These are phyloP conservation scores for Alectoris magna DNA, from an alignment of 2,797 vertebrate genomes.

Conservation along the genomic window DNA sequence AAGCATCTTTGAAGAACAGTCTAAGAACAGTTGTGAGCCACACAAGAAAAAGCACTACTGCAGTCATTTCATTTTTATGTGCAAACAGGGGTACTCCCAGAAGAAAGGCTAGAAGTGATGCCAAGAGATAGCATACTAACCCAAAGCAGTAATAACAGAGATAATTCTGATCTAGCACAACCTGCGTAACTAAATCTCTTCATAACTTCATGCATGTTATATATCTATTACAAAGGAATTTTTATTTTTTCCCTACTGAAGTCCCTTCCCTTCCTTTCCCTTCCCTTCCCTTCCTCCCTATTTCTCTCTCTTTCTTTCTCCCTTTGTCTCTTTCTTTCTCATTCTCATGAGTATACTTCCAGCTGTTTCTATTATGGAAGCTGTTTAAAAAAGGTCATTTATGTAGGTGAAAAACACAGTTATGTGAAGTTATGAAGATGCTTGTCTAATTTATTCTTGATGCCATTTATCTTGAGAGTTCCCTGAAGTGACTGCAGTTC, in stretches of 20 bases:
- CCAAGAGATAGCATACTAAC: not conserved
- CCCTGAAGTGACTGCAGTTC: conserved; percentile 25
- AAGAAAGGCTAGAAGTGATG: conserved; percentile 3
- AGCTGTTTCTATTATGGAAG: not conserved
- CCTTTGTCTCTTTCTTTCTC: not conserved
- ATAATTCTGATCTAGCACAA: not conserved
- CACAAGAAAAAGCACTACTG: not conserved
- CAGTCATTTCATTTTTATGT: not conserved
- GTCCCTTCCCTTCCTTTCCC: not conserved
- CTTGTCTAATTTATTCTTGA: not conserved
- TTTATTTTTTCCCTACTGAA: not conserved
- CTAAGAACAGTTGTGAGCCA: not conserved
- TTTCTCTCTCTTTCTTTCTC: no score
- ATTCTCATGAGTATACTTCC: not conserved
- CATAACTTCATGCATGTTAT: not conserved
- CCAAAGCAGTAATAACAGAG: not conserved
- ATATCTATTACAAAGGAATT: not conserved
- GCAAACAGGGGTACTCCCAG: not conserved
- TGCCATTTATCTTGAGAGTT: not conserved
- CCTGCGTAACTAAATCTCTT: not conserved
- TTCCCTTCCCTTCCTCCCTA: no score
- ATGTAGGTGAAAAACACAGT: not conserved
- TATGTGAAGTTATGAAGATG: not conserved
- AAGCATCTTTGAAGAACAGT: not conserved
- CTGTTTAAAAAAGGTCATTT: not conserved